Base-by-base conservation (phyloP, 2,113 vertebrate species). In the Taurulus bubalis region DNA sequence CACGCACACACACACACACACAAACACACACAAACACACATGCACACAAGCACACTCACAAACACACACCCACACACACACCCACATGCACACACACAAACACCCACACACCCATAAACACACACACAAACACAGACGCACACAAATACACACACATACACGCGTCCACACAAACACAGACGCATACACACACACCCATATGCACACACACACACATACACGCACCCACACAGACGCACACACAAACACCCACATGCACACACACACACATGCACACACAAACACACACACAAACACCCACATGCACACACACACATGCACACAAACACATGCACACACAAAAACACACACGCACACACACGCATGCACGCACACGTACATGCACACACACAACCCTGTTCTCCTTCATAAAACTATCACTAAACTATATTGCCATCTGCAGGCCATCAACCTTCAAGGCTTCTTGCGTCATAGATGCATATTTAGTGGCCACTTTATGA, bases 351-450 rank as follows among this genome's bases (percentile, higher is more conserved):
- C n/a, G 18, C 10, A 49, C 16, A 6, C 18, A 47, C 15, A 18
- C n/a, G n/a, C n/a, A n/a, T n/a, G n/a, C n/a, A n/a, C n/a, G n/a
- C n/a, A n/a, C n/a, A n/a, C n/a, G n/a, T n/a, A n/a, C n/a, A n/a
- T n/a, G n/a, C 34, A 34, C 55, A 56, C 55, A 26, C 55, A 56
- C 55, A 56, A n/a, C 40, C 20, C 2, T 6, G 9, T 65, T 60
- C 16, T 64, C 8, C 8, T 6, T 3, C 1, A 0, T 1, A 62
- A 60, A 30, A 49, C 30, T 11, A 9, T 22, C 3, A 47, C 49
- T 53, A 32, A 55, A 66, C 30, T 65, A 3, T n/a, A n/a, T 36
- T 40, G 89, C 85, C 85, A 85, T 58, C 89, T 85, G 73, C 77
- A 74, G 84, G 79, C 5, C 18, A 16, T 71, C n/a, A 6, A 6